A percentile compares a stretch with the other conserved stretches of the same genome.
These are phyloP conservation scores for Slavum lentiscoides DNA, from an alignment of 2,888 invertebrate genomes.

Conservation along the genomic window DNA sequence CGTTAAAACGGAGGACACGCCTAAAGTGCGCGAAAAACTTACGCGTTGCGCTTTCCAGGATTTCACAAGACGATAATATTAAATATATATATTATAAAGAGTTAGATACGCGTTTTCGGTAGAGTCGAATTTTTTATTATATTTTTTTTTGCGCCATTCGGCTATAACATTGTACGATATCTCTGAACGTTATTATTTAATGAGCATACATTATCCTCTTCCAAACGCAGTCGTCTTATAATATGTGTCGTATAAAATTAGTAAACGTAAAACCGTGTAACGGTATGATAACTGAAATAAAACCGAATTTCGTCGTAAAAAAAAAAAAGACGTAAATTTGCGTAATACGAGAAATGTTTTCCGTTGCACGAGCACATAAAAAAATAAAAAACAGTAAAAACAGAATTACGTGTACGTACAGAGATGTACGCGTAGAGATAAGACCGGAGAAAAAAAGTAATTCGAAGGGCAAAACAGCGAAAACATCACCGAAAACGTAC, in stretches of 20 bases:
- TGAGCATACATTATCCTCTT: not conserved
- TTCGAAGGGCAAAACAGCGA: not conserved
- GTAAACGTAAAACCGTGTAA: not conserved
- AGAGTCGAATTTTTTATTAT: too few relatives aligned
- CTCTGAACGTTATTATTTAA: constrained; percentile 2
- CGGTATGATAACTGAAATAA: not conserved
- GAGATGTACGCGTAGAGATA: not conserved
- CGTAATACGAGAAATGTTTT: not conserved
- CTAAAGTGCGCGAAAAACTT: too few relatives aligned
- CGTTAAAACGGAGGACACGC: too few relatives aligned
- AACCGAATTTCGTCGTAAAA: not conserved
- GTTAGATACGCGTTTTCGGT: too few relatives aligned
- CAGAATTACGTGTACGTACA: not conserved
- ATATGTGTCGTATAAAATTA: constrained; percentile 17
- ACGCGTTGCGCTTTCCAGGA: not conserved
- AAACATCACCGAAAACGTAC: constrained; percentile 21
- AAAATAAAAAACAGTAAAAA: not conserved
- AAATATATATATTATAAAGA: too few relatives aligned
- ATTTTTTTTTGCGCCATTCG: constrained; percentile 7
- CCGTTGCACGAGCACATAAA: not conserved
- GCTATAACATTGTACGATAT: constrained; percentile 1
- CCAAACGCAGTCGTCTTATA: not conserved
- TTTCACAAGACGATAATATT: not conserved
- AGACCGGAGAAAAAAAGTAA: not conserved
- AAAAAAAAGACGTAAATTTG: not conserved